These are phyloP conservation scores for Hippocampus barbouri DNA, from an alignment of 2,113 vertebrate species.

Conservation along the genomic window DNA sequence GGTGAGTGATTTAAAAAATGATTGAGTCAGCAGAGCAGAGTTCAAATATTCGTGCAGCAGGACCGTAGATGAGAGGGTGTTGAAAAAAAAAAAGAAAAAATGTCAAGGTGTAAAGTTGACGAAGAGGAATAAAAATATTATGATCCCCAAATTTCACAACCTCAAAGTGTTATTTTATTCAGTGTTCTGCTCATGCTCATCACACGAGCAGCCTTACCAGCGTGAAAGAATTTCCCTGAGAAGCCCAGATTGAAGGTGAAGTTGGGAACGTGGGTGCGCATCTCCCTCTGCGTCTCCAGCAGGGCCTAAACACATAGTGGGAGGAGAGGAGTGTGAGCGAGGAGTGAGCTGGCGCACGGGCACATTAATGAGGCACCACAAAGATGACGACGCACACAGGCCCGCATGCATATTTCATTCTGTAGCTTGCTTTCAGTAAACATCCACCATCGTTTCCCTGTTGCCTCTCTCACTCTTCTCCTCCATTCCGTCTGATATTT, in stretches of 20 bases:
- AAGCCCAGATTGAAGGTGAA: constrained; percentile 99
- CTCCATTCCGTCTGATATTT: constrained; percentile 65
- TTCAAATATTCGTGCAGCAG: constrained; percentile 28
- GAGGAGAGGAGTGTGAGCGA: constrained; percentile 35
- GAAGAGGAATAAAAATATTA: not conserved
- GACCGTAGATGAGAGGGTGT: constrained; percentile 12
- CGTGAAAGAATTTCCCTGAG: constrained; percentile 99
- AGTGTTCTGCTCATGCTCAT: not conserved
- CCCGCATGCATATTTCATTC: constrained; percentile 54
- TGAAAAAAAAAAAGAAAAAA: constrained; percentile 2
- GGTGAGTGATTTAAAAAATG: constrained; percentile 24
- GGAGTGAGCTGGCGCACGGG: constrained; percentile 18
- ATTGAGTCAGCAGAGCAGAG: constrained; percentile 15
- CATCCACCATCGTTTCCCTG: constrained; percentile 55
- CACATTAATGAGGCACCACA: constrained; percentile 33
- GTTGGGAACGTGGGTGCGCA: constrained; percentile 90
- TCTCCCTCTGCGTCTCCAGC: constrained; percentile 87
- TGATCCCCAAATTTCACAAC: constrained; percentile 8
- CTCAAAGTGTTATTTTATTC: constrained; percentile 5
- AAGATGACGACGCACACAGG: constrained; percentile 16
- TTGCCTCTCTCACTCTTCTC: constrained; percentile 47
- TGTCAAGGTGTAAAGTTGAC: constrained; percentile 5
- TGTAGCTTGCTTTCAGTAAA: constrained; percentile 53
- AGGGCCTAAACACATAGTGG: constrained; percentile 76
- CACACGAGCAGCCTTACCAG: constrained; percentile 74